Percentiles rank a stretch among this genome's conserved stretches.
phyloP scores from a whole-genome alignment of 2,888 invertebrate genomes.

The Mythimna albipuncta region DNA sequence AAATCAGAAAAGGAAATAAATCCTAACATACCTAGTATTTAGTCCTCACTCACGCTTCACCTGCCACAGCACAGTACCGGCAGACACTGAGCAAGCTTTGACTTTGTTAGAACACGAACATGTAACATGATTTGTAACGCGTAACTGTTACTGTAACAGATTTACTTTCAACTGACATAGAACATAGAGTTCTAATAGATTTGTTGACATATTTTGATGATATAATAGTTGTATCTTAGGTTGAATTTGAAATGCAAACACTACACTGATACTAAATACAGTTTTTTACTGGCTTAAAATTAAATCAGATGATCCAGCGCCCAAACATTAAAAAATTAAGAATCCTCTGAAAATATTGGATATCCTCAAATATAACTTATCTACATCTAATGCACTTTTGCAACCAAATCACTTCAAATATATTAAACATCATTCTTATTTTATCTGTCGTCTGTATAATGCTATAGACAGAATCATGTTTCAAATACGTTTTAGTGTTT shows the following conservation, averaged over 20 bases:
- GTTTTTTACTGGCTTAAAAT: neutral
- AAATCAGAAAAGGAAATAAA: neutral
- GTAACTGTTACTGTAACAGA: conserved; percentile 43
- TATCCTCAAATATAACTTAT: too few species aligned
- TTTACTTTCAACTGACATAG: conserved; percentile 49
- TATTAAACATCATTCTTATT: too few species aligned
- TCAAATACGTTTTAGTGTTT: too few species aligned
- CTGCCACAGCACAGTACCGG: conserved; percentile 75
- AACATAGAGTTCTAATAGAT: conserved; percentile 44
- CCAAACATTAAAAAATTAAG: neutral
- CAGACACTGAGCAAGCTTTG: conserved; percentile 71
- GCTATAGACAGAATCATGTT: too few species aligned
- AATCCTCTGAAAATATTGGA: neutral
- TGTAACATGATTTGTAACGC: conserved; percentile 34
- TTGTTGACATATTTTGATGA: conserved; percentile 32
- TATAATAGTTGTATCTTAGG: conserved; percentile 26
- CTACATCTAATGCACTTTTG: too few species aligned
- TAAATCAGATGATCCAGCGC: neutral
- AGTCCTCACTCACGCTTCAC: conserved; percentile 73
- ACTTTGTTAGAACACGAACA: conserved; percentile 55
- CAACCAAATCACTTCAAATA: too few species aligned
- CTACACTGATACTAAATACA: conserved; percentile 27
- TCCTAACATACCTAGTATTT: conserved; percentile 28
- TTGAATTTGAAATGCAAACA: conserved; percentile 49
- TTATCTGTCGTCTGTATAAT: too few species aligned